Evolutionary conservation across 2,113 vertebrate species (phyloP).

Genomic region (Ochotona princeps): DNA sequence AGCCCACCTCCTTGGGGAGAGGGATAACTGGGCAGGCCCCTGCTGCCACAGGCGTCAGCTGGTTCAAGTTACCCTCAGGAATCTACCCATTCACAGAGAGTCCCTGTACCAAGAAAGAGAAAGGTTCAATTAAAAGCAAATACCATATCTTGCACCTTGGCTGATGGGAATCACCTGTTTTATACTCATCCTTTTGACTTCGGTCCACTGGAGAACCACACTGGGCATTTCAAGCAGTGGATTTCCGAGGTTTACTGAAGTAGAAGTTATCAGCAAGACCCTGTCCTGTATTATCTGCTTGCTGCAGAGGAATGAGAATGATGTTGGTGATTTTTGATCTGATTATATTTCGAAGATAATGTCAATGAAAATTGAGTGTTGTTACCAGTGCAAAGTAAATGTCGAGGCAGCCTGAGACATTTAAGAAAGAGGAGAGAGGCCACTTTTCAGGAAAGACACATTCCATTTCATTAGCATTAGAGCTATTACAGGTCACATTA

Average conservation of each 20-base stretch:
- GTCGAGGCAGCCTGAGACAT: conserved; percentile 73
- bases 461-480: conserved; percentile 57
- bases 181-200: conserved; percentile 48
- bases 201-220: conserved; percentile 58
- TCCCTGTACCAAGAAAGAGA: neutral
- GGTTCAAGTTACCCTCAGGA: neutral
- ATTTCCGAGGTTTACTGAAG: conserved; percentile 66
- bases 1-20: neutral
- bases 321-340: conserved; percentile 71
- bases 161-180: conserved; percentile 59
- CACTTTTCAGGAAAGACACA: conserved; percentile 58
- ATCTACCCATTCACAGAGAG: neutral
- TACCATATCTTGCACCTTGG: conserved; percentile 18
- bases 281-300: conserved; percentile 38
- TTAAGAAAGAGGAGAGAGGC: conserved; percentile 70
- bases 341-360: conserved; percentile 77
- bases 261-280: conserved; percentile 65
- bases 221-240: conserved; percentile 47
- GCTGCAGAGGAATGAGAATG: conserved; percentile 57
- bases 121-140: conserved; percentile 60
- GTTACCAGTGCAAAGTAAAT: conserved; percentile 73
- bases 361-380: conserved; percentile 77
- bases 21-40: conserved; percentile 36
- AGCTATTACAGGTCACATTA: conserved; percentile 32
- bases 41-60: neutral